These are phyloP conservation scores for Rhysida immarginata DNA, from an alignment of 1,140 invertebrate genomes.

Conservation along the genomic window DNA sequence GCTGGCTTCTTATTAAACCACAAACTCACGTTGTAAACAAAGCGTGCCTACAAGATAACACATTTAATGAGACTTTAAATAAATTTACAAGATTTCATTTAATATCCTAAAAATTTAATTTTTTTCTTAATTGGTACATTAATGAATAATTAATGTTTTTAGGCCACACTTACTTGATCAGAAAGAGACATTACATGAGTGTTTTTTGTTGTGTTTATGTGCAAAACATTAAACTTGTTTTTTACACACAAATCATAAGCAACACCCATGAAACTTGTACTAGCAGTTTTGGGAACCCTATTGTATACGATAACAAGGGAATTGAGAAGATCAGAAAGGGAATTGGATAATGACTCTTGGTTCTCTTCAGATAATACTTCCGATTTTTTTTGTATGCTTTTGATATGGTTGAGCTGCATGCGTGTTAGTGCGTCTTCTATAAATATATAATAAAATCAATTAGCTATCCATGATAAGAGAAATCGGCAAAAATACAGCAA, in stretches of 20 bases:
- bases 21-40: slow-evolving; percentile 74
- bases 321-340: slow-evolving; percentile 18
- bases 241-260: slow-evolving; percentile 87
- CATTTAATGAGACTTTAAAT: no score
- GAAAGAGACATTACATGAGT: slow-evolving; percentile 77
- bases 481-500: no score
- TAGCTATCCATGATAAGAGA: no score
- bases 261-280: slow-evolving; percentile 93
- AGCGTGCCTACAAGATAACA: slow-evolving; percentile 48
- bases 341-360: not conserved
- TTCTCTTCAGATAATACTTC: no score
- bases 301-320: slow-evolving; percentile 77
- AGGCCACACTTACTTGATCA: slow-evolving; percentile 81
- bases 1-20: slow-evolving; percentile 82
- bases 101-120: no score
- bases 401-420: no score
- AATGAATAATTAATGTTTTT: no score
- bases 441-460: no score
- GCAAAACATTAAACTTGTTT: slow-evolving; percentile 86
- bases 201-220: slow-evolving; percentile 93
- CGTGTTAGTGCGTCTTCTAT: no score
- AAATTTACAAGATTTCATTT: no score
- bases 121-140: no score
- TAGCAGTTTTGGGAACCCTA: slow-evolving; percentile 95
- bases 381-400: no score